Evolutionary conservation across 2,113 vertebrate genomes (phyloP).

Genomic region (Hucho hucho): DNA sequence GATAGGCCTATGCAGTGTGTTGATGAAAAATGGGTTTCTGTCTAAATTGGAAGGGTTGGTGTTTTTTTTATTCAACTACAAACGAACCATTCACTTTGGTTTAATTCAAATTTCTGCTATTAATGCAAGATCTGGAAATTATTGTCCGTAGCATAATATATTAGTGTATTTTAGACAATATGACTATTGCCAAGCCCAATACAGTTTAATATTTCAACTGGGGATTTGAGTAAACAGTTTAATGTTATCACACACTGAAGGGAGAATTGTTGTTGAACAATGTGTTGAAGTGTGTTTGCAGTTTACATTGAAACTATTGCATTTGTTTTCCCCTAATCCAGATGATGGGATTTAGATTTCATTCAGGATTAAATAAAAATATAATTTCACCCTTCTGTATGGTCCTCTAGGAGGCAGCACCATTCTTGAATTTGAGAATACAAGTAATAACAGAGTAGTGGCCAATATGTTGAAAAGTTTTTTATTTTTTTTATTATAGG

Average conservation of each 20-base stretch:
- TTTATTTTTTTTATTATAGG: too few relatives aligned
- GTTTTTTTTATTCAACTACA: too few relatives aligned
- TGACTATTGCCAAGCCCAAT: not conserved
- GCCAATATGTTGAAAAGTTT: not conserved
- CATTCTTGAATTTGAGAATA: conserved; percentile 2
- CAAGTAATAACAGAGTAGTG: not conserved
- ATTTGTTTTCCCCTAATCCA: conserved; percentile 1
- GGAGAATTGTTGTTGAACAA: not conserved
- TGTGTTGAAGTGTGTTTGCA: not conserved
- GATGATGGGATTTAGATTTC: conserved; percentile 1
- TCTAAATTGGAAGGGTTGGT: not conserved
- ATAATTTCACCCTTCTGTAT: not conserved
- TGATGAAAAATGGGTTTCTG: not conserved
- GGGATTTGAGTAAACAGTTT: not conserved
- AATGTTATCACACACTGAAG: not conserved
- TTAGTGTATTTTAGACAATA: not conserved
- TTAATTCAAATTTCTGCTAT: not conserved
- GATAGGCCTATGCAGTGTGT: not conserved
- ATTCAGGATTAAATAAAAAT: conserved; percentile 3
- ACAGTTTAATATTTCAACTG: not conserved
- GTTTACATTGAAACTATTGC: conserved; percentile 1
- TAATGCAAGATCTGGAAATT: not conserved
- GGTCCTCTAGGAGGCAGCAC: conserved; percentile 16
- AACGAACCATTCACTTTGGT: not conserved
- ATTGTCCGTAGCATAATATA: not conserved